Evolutionary conservation across 2,888 invertebrate species (phyloP), one percentile per base, ranked within the genome.

Genomic region (Hirtodrosophila cameraria): DNA sequence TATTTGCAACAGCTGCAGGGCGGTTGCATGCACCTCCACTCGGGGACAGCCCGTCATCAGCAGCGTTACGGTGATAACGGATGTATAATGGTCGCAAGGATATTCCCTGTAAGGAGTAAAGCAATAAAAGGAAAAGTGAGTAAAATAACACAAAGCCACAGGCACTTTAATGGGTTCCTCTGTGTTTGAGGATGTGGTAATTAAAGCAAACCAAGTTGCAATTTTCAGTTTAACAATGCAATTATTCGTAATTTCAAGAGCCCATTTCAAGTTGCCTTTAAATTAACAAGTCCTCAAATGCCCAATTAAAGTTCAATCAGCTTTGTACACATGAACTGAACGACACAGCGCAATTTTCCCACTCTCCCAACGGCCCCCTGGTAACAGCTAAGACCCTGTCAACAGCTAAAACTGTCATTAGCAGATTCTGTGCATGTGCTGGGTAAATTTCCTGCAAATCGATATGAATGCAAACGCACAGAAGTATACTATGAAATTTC

Each of bases 51-150:
- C 99, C 4, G 98, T 97, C 92, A 97, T 98, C 93, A 99, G 95
- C 38, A 99, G 93, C 0, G 99, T 98, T 28, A 99, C 97, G 90
- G 98, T 99, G 88, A 99, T 97, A 84, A 99, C 97, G 1, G 99
- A 98, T 28, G 98, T 98, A 90, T 98, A 98, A 92, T 98, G 97
- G 91, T 98, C 98, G 90, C 98, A 98, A 1, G 98, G 98, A 92
- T 98, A 98, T 91, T 98, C 98, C 88, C 97, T 97, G 91, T 6
- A 91, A 90, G 33, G 31, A 16, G 63, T 64, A 68, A 11, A 30
- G 30, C 8, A 25, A 25, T 18, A 18, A 28, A 36, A 31, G 1
- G 5, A 9, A 15, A 23, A 41, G 2, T 42, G 15, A 58, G 9
- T 12, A 36, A 12, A 18, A 18, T 25, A 25, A 59, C 23, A 25